Conservation (phyloP, 1,140 invertebrate genomes). For the Sycophaga agraensis region DNA sequence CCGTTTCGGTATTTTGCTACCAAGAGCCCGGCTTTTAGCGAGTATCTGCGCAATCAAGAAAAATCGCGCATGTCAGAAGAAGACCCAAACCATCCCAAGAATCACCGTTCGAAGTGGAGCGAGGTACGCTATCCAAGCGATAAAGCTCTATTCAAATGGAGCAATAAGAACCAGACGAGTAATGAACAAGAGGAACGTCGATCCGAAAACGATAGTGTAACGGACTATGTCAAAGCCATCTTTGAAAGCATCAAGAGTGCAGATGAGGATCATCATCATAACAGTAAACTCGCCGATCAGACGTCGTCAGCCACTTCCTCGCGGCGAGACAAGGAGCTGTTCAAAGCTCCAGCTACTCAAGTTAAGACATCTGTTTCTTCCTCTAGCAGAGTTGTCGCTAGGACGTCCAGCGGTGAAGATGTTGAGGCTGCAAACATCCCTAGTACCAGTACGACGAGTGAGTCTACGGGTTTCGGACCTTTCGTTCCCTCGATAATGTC, state of each 20-base stretch:
- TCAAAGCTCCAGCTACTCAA: neutral
- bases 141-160: slow-evolving; percentile 36
- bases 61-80: slow-evolving; percentile 18
- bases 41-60: slow-evolving; percentile 8
- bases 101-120: slow-evolving; percentile 49
- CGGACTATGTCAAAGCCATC: slow-evolving; percentile 53
- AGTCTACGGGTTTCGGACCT: neutral
- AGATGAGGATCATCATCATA: slow-evolving; percentile 35
- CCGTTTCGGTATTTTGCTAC: slow-evolving; percentile 18
- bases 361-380: slow-evolving; percentile 16
- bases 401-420: neutral
- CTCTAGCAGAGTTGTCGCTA: neutral
- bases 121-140: slow-evolving; percentile 45
- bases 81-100: slow-evolving; percentile 43
- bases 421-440: neutral
- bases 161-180: slow-evolving; percentile 28
- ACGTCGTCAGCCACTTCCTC: slow-evolving; percentile 25
- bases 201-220: slow-evolving; percentile 29
- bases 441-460: slow-evolving; percentile 31
- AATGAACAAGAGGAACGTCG: neutral
- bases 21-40: slow-evolving; percentile 19
- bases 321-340: slow-evolving; percentile 31
- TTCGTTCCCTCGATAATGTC: slow-evolving; percentile 21
- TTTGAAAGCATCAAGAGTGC: slow-evolving; percentile 52
- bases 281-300: slow-evolving; percentile 17